Base-by-base conservation (phyloP, 1,140 invertebrate genomes). In the Aphaenogaster ashmeadi region DNA sequence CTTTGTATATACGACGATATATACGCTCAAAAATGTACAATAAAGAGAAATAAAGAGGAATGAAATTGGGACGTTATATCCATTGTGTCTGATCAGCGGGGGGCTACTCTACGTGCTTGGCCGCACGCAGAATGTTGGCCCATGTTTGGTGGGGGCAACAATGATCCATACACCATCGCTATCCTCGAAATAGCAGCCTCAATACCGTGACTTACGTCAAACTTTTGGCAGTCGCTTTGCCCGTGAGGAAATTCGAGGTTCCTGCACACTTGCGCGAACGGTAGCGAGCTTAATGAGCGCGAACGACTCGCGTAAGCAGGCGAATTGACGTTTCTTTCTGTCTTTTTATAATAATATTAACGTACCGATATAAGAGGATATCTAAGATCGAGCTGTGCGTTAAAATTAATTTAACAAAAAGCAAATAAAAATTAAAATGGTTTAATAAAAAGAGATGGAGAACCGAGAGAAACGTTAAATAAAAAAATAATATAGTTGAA, bases 171-270 rank as follows among this genome's bases (percentile, higher is more conserved):
- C 80, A 41, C 52, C 44, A 71, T 11, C 78, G 21, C 71, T 77
- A 87, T 74, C 67, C 91, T 92, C 89, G 87, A 92, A 93, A 93
- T 93, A 92, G 89, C 87, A 91, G 78, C 90, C 92, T 89, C 92
- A 89, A 91, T 93, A 92, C 83, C 80, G 62, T 84, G 52, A 83
- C 87, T 92, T 90, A 58, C 90, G 90, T 92, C 91, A 91, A 91
- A 87, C 67, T 84, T 87, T 90, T 92, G 88, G 86, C 90, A 91
- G 58, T 86, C 85, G 18, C n/a, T 27, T 80, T 50, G 38, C 58
- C 52, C 72, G 50, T 66, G 60, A 86, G 21, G 47, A 86, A 80
- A 88, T 56, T 54, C 21, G 33, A 80, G 62, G 54, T 69, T 74
- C 50, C 60, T 38, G 38, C 38, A 56, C 11, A 44, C 4, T 27